Percentiles rank a stretch among this genome's conserved stretches.
Evolutionary conservation across 2,888 invertebrate species (phyloP).

Genomic region (Tetanocera ferruginea): DNA sequence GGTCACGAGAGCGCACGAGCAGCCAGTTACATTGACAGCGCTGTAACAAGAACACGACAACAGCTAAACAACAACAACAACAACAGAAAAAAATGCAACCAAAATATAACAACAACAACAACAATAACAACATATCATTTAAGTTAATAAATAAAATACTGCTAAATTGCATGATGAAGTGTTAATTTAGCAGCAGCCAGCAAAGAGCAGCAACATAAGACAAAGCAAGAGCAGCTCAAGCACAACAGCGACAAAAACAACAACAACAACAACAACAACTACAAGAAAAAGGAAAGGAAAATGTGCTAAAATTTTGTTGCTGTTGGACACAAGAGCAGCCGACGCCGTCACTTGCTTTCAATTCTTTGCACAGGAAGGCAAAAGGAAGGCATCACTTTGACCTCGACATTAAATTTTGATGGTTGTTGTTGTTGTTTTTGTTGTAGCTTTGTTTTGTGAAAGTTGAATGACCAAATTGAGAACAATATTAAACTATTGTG

Average conservation of each 20-base stretch:
- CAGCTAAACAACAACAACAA: background rate
- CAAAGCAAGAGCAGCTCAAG: background rate
- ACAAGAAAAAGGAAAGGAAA: background rate
- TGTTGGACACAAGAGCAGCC: too few relatives aligned
- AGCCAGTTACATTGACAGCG: too few relatives aligned
- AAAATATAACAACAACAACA: background rate
- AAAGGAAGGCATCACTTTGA: too few relatives aligned
- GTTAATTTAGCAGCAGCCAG: background rate
- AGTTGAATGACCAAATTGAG: too few relatives aligned
- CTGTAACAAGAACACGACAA: too few relatives aligned
- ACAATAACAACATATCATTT: background rate
- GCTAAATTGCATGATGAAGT: background rate
- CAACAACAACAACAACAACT: background rate
- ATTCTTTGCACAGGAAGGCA: too few relatives aligned
- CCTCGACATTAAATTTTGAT: too few relatives aligned
- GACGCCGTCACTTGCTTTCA: too few relatives aligned
- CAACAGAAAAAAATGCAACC: background rate
- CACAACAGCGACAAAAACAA: background rate
- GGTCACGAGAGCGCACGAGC: too few relatives aligned
- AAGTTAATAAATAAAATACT: background rate
- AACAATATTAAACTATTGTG: too few relatives aligned
- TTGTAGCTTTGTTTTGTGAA: too few relatives aligned
- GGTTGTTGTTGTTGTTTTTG: too few relatives aligned
- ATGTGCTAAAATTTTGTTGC: background rate
- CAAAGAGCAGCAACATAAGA: background rate